A percentile compares a stretch with the other conserved stretches of the same genome.
Evolutionary conservation across 2,113 vertebrate genomes (phyloP).

Genomic region (Centropus unirufus): DNA sequence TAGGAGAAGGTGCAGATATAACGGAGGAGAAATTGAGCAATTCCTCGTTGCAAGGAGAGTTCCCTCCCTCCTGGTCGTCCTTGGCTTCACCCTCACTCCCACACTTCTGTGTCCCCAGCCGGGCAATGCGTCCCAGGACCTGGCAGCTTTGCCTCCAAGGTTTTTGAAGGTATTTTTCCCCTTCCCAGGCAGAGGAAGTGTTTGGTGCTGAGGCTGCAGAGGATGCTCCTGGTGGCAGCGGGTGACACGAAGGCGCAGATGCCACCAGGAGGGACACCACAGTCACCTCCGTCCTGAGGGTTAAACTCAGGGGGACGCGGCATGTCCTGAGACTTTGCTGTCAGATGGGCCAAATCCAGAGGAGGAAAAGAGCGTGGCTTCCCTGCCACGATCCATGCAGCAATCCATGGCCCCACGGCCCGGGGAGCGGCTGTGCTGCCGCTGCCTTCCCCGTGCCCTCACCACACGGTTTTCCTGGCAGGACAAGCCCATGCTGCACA

Average conservation of each 20-base stretch:
- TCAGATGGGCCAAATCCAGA: neutral
- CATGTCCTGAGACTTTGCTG: neutral
- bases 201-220: neutral
- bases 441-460: too few species aligned
- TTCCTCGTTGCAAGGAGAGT: neutral
- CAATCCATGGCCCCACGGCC: too few species aligned
- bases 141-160: accelerated
- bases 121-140: accelerated
- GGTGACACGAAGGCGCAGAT: neutral
- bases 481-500: neutral
- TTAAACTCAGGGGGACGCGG: neutral
- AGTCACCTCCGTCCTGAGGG: neutral
- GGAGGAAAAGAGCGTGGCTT: neutral
- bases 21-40: neutral
- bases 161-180: neutral
- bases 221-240: neutral
- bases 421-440: neutral
- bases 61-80: neutral
- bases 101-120: neutral
- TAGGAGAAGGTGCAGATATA: neutral
- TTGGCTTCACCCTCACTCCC: neutral
- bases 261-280: neutral
- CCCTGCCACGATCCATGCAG: accelerated
- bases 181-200: neutral
- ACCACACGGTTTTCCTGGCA: neutral